Percentiles rank a stretch among this genome's conserved stretches.
Evolutionary conservation across 2,797 vertebrate species (phyloP).

Genomic region (Propithecus deckenii): DNA sequence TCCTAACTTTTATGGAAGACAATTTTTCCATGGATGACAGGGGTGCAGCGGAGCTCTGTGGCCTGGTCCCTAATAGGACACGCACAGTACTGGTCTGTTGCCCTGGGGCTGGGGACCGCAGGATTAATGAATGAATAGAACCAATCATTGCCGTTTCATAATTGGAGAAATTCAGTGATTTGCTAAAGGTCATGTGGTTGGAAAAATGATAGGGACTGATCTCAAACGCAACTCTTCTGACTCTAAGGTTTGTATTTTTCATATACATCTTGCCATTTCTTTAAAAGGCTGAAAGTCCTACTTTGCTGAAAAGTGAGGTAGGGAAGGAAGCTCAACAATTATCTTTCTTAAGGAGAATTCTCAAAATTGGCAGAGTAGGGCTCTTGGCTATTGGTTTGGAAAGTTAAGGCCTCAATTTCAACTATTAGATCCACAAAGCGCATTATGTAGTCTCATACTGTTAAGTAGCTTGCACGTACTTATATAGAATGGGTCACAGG

Average conservation of each 20-base stretch:
- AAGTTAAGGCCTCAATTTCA: neutral
- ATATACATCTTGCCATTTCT: neutral
- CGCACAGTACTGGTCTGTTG: no score
- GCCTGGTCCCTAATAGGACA: no score
- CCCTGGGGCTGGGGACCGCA: no score
- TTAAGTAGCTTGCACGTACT: neutral
- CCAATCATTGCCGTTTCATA: neutral
- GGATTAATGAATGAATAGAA: neutral
- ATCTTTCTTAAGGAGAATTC: neutral
- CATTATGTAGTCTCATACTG: neutral
- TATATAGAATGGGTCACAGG: neutral
- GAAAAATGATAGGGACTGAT: neutral
- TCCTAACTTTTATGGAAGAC: no score
- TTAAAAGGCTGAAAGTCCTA: neutral
- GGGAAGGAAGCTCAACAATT: neutral
- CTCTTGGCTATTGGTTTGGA: neutral
- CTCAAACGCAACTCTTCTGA: neutral
- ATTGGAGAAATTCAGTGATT: neutral
- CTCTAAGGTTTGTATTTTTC: neutral
- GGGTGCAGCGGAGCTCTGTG: no score
- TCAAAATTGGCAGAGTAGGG: neutral
- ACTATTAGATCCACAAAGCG: neutral
- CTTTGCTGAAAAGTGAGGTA: neutral
- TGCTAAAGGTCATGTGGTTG: neutral
- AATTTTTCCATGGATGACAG: no score